phyloP scores from a whole-genome alignment of 2,113 vertebrate species.

The Hydrochoerus hydrochaeris region DNA sequence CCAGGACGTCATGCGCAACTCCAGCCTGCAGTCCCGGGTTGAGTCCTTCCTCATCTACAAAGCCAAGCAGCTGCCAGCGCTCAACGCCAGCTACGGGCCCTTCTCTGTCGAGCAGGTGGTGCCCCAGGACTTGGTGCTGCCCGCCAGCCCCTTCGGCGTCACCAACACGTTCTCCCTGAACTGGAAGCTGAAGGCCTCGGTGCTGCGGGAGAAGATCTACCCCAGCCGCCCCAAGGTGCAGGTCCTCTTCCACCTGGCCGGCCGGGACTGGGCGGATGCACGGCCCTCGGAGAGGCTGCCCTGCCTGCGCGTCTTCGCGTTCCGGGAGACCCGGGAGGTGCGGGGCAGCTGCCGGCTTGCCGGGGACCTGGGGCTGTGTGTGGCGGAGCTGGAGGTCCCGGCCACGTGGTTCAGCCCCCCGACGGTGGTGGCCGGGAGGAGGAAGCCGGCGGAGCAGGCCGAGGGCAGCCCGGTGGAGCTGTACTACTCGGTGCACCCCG shows the following conservation, averaged over 20 bases:
- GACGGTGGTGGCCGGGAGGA: slow-evolving; percentile 87
- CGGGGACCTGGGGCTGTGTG: slow-evolving; percentile 92
- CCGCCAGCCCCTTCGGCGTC: slow-evolving; percentile 85
- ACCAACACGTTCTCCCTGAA: slow-evolving; percentile 89
- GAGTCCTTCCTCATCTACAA: slow-evolving; percentile 94
- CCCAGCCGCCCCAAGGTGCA: slow-evolving; percentile 92
- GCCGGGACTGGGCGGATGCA: slow-evolving; percentile 94
- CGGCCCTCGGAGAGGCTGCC: slow-evolving; percentile 89
- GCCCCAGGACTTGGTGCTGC: slow-evolving; percentile 89
- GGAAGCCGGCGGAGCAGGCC: slow-evolving; percentile 81
- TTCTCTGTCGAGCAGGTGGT: slow-evolving; percentile 91
- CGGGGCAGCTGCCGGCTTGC: slow-evolving; percentile 90
- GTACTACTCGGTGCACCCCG: slow-evolving; percentile 91
- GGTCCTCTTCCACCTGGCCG: slow-evolving; percentile 93
- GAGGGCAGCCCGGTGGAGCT: slow-evolving; percentile 94
- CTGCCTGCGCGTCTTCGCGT: slow-evolving; percentile 94
- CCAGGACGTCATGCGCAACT: slow-evolving; percentile 93
- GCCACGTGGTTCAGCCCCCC: slow-evolving; percentile 92
- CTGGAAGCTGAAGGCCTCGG: slow-evolving; percentile 93
- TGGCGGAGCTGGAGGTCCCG: slow-evolving; percentile 93
- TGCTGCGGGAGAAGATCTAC: slow-evolving; percentile 91
- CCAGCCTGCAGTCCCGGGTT: slow-evolving; percentile 92
- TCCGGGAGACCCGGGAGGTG: slow-evolving; percentile 94
- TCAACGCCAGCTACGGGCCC: slow-evolving; percentile 94
- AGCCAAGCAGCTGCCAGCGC: slow-evolving; percentile 87